Percentiles rank a stretch among this genome's conserved stretches.
These are phyloP conservation scores for Merops nubicus DNA, from an alignment of 2,113 vertebrate species.

Conservation along the genomic window DNA sequence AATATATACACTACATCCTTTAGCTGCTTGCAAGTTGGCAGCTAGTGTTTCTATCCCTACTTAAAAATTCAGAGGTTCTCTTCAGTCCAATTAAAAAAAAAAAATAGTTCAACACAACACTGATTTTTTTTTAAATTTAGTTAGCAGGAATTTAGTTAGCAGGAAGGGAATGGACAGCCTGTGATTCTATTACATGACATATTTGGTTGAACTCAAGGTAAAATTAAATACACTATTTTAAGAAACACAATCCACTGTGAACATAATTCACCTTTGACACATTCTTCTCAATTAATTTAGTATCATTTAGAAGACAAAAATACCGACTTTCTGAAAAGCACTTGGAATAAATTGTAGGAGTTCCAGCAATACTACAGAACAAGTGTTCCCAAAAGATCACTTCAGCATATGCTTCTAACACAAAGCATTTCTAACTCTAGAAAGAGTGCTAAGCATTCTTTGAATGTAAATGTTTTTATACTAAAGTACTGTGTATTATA, in stretches of 20 bases:
- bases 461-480: neutral
- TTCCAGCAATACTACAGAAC: neutral
- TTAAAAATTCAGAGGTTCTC: constrained; percentile 51
- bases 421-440: neutral
- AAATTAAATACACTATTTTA: neutral
- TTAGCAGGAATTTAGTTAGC: neutral
- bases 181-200: neutral
- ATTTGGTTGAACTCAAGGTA: neutral
- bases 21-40: constrained; percentile 34
- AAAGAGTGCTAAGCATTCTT: neutral
- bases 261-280: neutral
- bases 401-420: neutral
- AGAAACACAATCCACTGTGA: neutral
- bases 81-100: neutral
- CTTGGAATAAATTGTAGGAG: neutral
- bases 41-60: neutral
- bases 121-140: neutral
- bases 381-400: neutral
- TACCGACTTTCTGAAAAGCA: neutral
- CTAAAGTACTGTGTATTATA: neutral
- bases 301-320: neutral
- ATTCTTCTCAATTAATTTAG: neutral
- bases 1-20: constrained; percentile 5
- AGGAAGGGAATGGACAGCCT: neutral
- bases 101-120: neutral